Conservation (phyloP, 1,140 invertebrate species). For the Atta texana region DNA sequence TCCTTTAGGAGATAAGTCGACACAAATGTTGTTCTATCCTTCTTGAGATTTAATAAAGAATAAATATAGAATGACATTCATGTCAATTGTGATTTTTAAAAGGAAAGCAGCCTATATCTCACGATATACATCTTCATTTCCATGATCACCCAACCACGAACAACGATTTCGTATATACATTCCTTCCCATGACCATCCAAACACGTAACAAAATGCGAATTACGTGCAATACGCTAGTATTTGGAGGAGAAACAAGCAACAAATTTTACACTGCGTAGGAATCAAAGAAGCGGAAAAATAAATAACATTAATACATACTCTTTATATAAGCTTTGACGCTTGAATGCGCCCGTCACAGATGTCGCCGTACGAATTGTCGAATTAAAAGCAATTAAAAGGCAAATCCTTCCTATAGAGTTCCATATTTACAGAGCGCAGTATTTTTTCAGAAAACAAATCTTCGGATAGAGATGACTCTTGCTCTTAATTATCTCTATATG, state of each 20-base stretch:
- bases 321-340: slow-evolving; percentile 36
- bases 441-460: slow-evolving; percentile 78
- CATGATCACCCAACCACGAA: neutral
- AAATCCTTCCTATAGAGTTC: slow-evolving; percentile 67
- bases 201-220: neutral
- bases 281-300: slow-evolving; percentile 28
- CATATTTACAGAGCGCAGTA: slow-evolving; percentile 78
- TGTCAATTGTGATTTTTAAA: too few relatives aligned
- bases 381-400: slow-evolving; percentile 62
- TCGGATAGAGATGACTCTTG: slow-evolving; percentile 59
- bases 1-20: too few relatives aligned
- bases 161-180: slow-evolving; percentile 2
- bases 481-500: slow-evolving; percentile 69
- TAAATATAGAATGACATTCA: too few relatives aligned
- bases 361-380: slow-evolving; percentile 7
- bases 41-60: too few relatives aligned
- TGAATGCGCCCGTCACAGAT: slow-evolving; percentile 15
- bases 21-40: too few relatives aligned
- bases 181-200: slow-evolving; percentile 2
- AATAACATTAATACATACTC: slow-evolving; percentile 24
- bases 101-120: neutral
- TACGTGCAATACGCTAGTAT: neutral
- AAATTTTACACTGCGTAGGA: slow-evolving; percentile 20
- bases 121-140: neutral
- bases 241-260: neutral